These are phyloP conservation scores for Aplodontia rufa DNA, from an alignment of 2,113 vertebrate genomes.

Conservation along the genomic window DNA sequence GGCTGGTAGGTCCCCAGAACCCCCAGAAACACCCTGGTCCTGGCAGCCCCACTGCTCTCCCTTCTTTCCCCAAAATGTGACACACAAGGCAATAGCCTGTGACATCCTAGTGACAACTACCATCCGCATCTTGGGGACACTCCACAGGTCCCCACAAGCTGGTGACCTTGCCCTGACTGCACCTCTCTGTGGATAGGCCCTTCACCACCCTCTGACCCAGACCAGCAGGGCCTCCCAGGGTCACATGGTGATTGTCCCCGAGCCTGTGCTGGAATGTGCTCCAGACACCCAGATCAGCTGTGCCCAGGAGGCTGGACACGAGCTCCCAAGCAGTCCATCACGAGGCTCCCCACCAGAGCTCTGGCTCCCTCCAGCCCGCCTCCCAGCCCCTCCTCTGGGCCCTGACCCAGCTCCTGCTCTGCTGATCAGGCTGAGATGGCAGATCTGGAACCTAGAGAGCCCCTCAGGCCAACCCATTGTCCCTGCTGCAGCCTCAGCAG, in stretches of 20 bases:
- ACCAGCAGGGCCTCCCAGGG: neutral
- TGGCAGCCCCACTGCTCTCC: neutral
- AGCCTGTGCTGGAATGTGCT: too few species aligned
- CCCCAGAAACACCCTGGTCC: neutral
- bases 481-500: neutral
- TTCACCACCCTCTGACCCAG: neutral
- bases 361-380: too few species aligned
- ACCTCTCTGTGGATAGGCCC: neutral
- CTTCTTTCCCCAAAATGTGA: neutral
- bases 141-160: neutral
- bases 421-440: neutral
- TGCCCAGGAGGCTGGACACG: neutral
- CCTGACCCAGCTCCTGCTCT: neutral
- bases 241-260: neutral
- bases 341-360: neutral
- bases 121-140: neutral
- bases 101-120: neutral
- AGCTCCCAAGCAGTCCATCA: neutral
- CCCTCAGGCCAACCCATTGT: rapidly evolving
- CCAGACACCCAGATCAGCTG: rapidly evolving
- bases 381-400: neutral
- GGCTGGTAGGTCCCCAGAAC: neutral
- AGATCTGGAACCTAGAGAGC: neutral
- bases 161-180: too few species aligned
- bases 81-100: neutral